A percentile compares a stretch with the other conserved stretches of the same genome.
Conservation (phyloP, 2,888 invertebrate genomes). For the Pardosa pseudoannulata region DNA sequence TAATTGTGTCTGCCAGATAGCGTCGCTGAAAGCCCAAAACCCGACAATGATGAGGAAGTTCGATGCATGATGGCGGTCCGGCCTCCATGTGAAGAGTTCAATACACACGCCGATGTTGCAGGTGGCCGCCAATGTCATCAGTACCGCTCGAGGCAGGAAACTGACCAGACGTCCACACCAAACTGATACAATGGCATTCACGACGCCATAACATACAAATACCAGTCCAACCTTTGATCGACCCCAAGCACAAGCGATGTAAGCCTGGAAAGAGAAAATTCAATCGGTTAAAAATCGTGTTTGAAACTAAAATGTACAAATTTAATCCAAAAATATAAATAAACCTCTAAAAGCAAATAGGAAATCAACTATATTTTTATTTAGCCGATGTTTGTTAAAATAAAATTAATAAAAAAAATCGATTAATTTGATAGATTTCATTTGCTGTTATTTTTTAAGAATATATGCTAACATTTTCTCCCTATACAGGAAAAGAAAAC, state of each 20-base stretch:
- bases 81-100: constrained; percentile 89
- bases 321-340: too few species aligned
- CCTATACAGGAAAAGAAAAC: too few species aligned
- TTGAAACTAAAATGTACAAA: too few species aligned
- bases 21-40: constrained; percentile 95
- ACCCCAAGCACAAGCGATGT: constrained; percentile 89
- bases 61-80: constrained; percentile 86
- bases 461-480: too few species aligned
- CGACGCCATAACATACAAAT: constrained; percentile 97
- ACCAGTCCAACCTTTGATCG: constrained; percentile 96
- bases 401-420: too few species aligned
- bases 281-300: too few species aligned
- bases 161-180: constrained; percentile 80
- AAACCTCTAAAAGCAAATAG: too few species aligned
- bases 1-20: constrained; percentile 98
- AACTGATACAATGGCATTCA: constrained; percentile 92
- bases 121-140: constrained; percentile 86
- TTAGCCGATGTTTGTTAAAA: too few species aligned
- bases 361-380: too few species aligned
- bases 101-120: constrained; percentile 88
- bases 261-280: constrained; percentile 83
- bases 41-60: constrained; percentile 93
- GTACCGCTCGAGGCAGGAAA: constrained; percentile 74
- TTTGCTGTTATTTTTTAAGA: too few species aligned
- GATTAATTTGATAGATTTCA: too few species aligned